Percentiles rank a stretch among this genome's conserved stretches.
These are phyloP conservation scores for Cavia aperea DNA, from an alignment of 2,113 vertebrate genomes.

Conservation along the genomic window DNA sequence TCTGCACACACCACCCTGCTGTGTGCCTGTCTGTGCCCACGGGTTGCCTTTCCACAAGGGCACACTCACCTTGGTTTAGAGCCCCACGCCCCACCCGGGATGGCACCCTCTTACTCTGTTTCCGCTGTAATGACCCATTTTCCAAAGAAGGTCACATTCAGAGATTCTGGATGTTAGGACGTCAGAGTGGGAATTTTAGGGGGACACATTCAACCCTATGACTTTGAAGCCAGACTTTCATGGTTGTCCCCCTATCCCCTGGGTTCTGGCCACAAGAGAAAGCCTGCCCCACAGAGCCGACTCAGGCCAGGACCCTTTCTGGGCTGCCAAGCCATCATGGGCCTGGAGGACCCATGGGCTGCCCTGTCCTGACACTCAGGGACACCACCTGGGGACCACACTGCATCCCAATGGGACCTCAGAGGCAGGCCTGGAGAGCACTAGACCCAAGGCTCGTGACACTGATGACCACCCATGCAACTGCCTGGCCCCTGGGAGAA, in stretches of 20 bases:
- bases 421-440: not conserved
- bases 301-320: not conserved
- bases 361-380: not conserved
- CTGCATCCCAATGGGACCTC: fast-evolving
- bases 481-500: not conserved
- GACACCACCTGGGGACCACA: not conserved
- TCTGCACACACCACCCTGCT: fast-evolving
- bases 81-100: too few species aligned
- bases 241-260: not conserved
- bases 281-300: fast-evolving
- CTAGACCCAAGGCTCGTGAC: too few species aligned
- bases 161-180: not conserved
- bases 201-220: too few species aligned
- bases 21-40: not conserved
- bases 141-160: not conserved
- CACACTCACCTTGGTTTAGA: not conserved
- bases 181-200: not conserved
- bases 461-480: too few species aligned
- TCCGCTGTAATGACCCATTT: not conserved
- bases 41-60: not conserved
- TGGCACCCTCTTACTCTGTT: not conserved
- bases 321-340: fast-evolving
- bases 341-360: not conserved
- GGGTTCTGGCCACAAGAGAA: not conserved
- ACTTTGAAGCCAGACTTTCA: not conserved